Evolutionary conservation across 1,140 invertebrate genomes (phyloP).

Genomic region (Drosophila sproati): DNA sequence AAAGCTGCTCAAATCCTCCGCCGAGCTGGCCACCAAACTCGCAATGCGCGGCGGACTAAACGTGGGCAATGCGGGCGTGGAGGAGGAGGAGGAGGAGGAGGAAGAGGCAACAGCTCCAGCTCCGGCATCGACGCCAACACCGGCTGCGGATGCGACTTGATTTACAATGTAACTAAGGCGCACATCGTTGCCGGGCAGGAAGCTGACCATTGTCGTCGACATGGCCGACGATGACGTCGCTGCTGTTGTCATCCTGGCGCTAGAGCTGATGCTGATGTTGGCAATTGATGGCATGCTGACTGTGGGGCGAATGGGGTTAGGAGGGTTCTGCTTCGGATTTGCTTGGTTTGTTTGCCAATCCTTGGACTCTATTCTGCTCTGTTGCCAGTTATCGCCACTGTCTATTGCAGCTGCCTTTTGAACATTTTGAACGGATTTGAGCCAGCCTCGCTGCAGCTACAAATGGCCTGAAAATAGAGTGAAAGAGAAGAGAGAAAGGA

Average conservation of each 20-base stretch:
- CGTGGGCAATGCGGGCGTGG: constrained; percentile 51
- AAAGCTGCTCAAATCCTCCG: constrained; percentile 77
- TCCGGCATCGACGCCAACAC: too few relatives aligned
- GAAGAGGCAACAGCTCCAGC: not conserved
- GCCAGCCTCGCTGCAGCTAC: constrained; percentile 31
- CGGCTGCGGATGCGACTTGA: constrained; percentile 61
- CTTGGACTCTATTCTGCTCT: constrained; percentile 37
- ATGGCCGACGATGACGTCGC: not conserved
- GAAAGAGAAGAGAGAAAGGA: constrained; percentile 23
- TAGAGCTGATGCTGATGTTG: constrained; percentile 53
- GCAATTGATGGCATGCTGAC: constrained; percentile 74
- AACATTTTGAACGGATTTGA: constrained; percentile 53
- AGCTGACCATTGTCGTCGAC: constrained; percentile 49
- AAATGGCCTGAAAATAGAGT: constrained; percentile 30
- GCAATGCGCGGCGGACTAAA: constrained; percentile 75
- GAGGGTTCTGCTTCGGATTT: constrained; percentile 12
- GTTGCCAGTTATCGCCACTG: constrained; percentile 45
- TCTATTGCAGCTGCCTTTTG: constrained; percentile 37
- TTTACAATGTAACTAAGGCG: constrained; percentile 79
- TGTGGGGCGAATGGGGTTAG: not conserved
- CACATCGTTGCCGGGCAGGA: constrained; percentile 68
- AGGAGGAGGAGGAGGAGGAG: constrained; percentile 3
- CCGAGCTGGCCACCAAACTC: constrained; percentile 78
- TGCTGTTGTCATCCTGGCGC: constrained; percentile 23
- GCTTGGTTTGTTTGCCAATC: constrained; percentile 40